Conservation (phyloP, 2,888 invertebrate genomes). For the Pyralis farinalis region DNA sequence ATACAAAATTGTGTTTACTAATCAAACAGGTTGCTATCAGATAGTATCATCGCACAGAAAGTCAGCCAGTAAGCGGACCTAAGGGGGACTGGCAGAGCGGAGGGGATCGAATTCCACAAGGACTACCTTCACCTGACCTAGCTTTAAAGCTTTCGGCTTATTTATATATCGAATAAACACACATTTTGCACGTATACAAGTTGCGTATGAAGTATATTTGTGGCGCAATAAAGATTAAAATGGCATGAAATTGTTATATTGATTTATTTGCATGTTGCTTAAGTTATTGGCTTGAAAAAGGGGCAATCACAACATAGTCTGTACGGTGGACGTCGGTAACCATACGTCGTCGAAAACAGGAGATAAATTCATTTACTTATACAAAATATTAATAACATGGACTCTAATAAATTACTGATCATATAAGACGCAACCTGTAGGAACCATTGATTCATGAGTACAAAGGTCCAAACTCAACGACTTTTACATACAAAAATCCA, state of each 20-base stretch:
- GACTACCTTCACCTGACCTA: constrained; percentile 66
- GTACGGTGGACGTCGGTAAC: too few relatives aligned
- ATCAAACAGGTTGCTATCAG: constrained; percentile 7
- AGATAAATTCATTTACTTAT: too few relatives aligned
- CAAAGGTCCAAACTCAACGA: too few relatives aligned
- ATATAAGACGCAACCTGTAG: too few relatives aligned
- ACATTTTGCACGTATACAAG: too few relatives aligned
- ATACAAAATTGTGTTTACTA: constrained; percentile 3
- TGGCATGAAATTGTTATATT: neutral
- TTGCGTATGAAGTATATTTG: neutral
- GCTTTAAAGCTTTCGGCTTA: constrained; percentile 33
- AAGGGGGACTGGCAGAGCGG: constrained; percentile 20
- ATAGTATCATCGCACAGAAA: constrained; percentile 20
- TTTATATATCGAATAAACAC: constrained; percentile 20
- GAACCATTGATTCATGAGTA: too few relatives aligned
- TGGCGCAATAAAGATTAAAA: neutral
- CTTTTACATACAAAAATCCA: too few relatives aligned
- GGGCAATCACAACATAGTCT: neutral
- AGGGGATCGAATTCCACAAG: constrained; percentile 52
- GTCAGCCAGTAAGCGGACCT: constrained; percentile 21
- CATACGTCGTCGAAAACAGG: too few relatives aligned
- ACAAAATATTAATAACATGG: too few relatives aligned
- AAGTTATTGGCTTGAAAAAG: neutral
- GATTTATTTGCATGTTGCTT: too few relatives aligned
- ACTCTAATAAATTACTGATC: too few relatives aligned